phyloP scores from a whole-genome alignment of 1,140 invertebrate species.

The Diplogasteroides magnus region DNA sequence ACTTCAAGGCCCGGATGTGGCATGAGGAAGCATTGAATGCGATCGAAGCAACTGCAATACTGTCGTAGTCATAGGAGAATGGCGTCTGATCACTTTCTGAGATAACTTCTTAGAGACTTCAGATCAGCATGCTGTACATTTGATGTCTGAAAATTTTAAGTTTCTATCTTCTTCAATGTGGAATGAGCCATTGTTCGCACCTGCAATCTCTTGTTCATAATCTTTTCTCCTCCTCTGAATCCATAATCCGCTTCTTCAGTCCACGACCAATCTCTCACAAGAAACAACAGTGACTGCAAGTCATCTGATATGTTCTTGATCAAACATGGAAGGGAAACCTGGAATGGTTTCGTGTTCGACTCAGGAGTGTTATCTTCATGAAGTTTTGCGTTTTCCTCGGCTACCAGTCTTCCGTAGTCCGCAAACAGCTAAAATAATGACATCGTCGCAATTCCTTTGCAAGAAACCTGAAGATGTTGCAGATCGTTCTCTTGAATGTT shows the following conservation, averaged over 20 bases:
- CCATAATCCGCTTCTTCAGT: conserved; percentile 94
- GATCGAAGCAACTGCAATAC: conserved; percentile 88
- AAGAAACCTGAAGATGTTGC: conserved; percentile 60
- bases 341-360: conserved; percentile 89
- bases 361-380: no score
- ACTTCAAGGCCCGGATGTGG: conserved; percentile 94
- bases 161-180: conserved; percentile 34
- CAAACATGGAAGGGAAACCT: conserved; percentile 55
- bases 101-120: conserved; percentile 83
- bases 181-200: no score
- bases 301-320: conserved; percentile 16
- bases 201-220: conserved; percentile 78
- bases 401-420: conserved; percentile 86
- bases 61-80: no score
- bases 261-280: conserved; percentile 96
- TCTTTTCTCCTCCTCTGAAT: conserved; percentile 74
- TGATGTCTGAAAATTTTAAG: conserved; percentile 62
- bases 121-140: conserved; percentile 89
- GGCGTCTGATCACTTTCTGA: no score
- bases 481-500: conserved; percentile 64
- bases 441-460: no score
- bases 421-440: conserved; percentile 69
- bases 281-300: conserved; percentile 77
- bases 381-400: conserved; percentile 73
- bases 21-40: conserved; percentile 93